Evolutionary conservation across 1,140 invertebrate genomes (phyloP).

Genomic region (Listronotus oregonensis): DNA sequence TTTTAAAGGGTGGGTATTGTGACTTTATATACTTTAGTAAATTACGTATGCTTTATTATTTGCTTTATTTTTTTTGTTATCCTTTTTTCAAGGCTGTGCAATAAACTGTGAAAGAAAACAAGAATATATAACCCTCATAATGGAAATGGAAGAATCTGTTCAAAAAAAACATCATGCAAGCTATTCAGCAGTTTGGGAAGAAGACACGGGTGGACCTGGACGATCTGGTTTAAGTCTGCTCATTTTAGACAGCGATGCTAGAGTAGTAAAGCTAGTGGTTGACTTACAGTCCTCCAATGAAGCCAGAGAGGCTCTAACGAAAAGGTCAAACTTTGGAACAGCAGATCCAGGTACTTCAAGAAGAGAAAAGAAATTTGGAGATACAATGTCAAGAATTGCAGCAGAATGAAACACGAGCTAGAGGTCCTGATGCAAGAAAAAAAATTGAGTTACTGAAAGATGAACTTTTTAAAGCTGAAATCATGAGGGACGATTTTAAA

Average conservation of each 20-base stretch:
- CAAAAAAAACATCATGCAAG: slow-evolving; percentile 93
- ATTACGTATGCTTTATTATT: slow-evolving; percentile 4
- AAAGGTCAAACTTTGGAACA: slow-evolving; percentile 88
- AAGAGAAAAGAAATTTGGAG: slow-evolving; percentile 80
- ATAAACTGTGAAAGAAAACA: slow-evolving; percentile 92
- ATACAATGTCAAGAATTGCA: slow-evolving; percentile 79
- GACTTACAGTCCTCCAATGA: slow-evolving; percentile 75
- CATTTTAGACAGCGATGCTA: slow-evolving; percentile 60
- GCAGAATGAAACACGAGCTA: slow-evolving; percentile 62
- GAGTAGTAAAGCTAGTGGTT: slow-evolving; percentile 64
- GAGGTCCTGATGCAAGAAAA: slow-evolving; percentile 68
- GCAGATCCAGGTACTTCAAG: slow-evolving; percentile 73
- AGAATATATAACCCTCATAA: slow-evolving; percentile 89
- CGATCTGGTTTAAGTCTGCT: slow-evolving; percentile 55
- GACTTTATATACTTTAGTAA: background rate
- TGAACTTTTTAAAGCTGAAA: slow-evolving; percentile 84
- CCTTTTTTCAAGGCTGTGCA: slow-evolving; percentile 74
- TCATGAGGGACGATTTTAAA: slow-evolving; percentile 83
- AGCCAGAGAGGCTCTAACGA: slow-evolving; percentile 79
- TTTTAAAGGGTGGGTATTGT: slow-evolving; percentile 66
- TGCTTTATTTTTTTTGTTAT: slow-evolving; percentile 10
- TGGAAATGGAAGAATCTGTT: slow-evolving; percentile 87
- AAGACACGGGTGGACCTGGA: slow-evolving; percentile 61
- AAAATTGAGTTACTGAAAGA: slow-evolving; percentile 83
- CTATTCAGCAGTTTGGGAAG: slow-evolving; percentile 91